These are phyloP conservation scores for Hemithea aestivaria DNA, from an alignment of 2,888 invertebrate species.

Conservation along the genomic window DNA sequence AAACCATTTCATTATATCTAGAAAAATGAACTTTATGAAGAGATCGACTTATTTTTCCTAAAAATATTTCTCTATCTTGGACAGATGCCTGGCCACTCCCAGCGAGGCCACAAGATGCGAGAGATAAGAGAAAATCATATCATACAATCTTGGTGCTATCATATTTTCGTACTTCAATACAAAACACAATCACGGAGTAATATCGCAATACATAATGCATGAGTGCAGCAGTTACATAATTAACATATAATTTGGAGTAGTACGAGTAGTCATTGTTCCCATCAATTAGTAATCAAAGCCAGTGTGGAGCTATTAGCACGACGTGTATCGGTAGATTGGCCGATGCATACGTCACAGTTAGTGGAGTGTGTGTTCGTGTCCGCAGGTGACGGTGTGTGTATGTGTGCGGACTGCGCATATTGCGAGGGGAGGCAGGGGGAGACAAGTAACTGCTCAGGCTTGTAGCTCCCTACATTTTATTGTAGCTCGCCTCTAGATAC, in stretches of 20 bases:
- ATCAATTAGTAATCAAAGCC: conserved; percentile 54
- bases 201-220: conserved; percentile 7
- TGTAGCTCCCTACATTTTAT: conserved; percentile 78
- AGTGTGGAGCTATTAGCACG: conserved; percentile 32
- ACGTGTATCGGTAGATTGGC: conserved; percentile 52
- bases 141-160: no score
- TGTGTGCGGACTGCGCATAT: conserved; percentile 68
- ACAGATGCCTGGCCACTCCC: no score
- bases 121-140: background rate
- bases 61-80: no score
- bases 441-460: conserved; percentile 73
- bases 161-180: no score
- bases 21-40: no score
- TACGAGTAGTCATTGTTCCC: conserved; percentile 23
- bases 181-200: no score
- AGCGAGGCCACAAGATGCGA: no score
- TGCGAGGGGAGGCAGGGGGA: conserved; percentile 46
- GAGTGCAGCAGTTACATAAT: conserved; percentile 13
- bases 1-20: no score
- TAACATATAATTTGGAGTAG: conserved; percentile 20
- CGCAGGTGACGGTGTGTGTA: conserved; percentile 46
- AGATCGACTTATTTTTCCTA: no score
- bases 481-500: conserved; percentile 75
- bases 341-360: conserved; percentile 51
- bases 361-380: conserved; percentile 42